phyloP scores from a whole-genome alignment of 37 sponge, comb jelly and placozoan species.

The Petrosia ficiformis region DNA sequence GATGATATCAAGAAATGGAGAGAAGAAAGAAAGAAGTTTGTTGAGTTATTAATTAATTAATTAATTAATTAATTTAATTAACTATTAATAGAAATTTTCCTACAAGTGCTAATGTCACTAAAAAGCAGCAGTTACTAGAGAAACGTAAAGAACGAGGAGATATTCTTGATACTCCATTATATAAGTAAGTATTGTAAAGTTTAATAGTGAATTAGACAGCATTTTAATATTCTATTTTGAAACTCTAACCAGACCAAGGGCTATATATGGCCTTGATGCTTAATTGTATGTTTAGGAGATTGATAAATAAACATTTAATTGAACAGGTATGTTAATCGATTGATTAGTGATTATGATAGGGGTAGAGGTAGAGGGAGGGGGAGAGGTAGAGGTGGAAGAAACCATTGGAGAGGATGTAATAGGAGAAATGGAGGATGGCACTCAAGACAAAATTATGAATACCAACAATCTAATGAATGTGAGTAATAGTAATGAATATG shows the following conservation, averaged over 20 bases:
- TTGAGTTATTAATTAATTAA: background rate
- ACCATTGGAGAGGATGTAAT: background rate
- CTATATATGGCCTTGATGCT: no score
- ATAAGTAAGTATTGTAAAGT: slow-evolving; percentile 46
- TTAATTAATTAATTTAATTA: background rate
- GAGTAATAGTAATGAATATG: no score
- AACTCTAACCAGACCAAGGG: no score
- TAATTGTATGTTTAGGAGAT: no score
- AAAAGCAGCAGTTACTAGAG: slow-evolving; percentile 30
- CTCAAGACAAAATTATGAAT: background rate
- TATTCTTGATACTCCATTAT: slow-evolving; percentile 41
- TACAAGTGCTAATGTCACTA: slow-evolving; percentile 32
- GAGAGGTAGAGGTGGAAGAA: background rate
- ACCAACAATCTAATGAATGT: background rate
- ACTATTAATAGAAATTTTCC: slow-evolving; percentile 66
- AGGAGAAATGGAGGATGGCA: slow-evolving; percentile 6
- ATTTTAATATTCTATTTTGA: background rate
- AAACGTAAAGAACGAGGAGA: slow-evolving; percentile 53
- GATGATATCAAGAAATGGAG: slow-evolving; percentile 82
- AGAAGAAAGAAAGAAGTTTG: slow-evolving; percentile 71
- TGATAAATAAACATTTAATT: no score
- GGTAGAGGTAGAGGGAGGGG: slow-evolving; percentile 20
- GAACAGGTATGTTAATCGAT: slow-evolving; percentile 33
- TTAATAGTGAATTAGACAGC: background rate
- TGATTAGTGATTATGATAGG: slow-evolving; percentile 25